These are phyloP conservation scores for Plebejus anna DNA, from an alignment of 2,888 invertebrate genomes.

Conservation along the genomic window DNA sequence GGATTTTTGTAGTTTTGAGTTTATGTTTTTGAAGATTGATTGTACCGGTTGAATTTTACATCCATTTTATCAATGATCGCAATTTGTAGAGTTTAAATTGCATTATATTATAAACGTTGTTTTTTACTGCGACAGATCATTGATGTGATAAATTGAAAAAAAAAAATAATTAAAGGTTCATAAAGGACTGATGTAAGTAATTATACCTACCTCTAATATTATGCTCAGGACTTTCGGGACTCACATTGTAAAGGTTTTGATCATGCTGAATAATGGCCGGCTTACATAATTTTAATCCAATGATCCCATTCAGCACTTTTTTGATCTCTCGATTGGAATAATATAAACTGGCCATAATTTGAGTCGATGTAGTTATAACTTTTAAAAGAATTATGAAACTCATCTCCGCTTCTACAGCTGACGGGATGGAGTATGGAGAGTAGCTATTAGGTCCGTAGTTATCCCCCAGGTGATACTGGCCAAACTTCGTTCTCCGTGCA, in stretches of 20 bases:
- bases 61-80: background rate
- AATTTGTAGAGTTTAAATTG: background rate
- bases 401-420: background rate
- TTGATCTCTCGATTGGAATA: no score
- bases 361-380: background rate
- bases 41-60: background rate
- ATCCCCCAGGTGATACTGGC: constrained; percentile 4
- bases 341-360: no score
- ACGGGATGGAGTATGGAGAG: background rate
- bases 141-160: no score
- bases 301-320: no score
- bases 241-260: no score
- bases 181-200: no score
- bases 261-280: no score
- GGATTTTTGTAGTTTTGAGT: background rate
- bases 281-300: no score
- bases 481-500: background rate
- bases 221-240: no score
- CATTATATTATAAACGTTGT: background rate
- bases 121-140: no score
- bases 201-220: no score
- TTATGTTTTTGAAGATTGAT: constrained; percentile 11
- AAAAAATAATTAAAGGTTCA: no score
- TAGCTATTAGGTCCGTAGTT: constrained; percentile 2
- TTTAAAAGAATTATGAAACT: constrained; percentile 10